Percentiles rank a stretch among this genome's conserved stretches.
Evolutionary conservation across 2,113 vertebrate genomes (phyloP).

Genomic region (Chunga burmeisteri): DNA sequence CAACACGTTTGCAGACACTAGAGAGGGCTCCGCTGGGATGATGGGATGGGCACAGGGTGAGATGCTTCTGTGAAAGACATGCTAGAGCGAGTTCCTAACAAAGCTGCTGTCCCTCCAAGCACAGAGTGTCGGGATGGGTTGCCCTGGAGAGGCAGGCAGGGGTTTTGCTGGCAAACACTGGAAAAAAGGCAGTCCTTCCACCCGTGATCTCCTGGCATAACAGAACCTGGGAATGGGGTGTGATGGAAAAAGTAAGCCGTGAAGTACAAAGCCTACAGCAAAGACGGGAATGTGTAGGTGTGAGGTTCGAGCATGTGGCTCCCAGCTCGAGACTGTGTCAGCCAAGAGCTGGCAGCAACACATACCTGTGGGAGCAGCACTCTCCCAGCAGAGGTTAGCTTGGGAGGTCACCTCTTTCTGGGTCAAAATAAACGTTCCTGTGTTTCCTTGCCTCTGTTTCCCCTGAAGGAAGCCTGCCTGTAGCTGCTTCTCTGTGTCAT

Average conservation of each 20-base stretch:
- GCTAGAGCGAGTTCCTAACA: background rate
- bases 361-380: background rate
- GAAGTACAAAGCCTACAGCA: background rate
- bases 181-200: background rate
- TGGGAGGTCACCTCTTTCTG: background rate
- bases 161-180: background rate
- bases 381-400: background rate
- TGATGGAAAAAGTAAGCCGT: background rate
- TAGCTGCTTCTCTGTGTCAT: background rate
- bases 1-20: background rate
- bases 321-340: background rate
- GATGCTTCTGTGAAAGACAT: accelerated
- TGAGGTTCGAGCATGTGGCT: background rate
- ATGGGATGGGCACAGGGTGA: background rate
- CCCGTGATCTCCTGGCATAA: background rate
- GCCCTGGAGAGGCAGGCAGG: background rate
- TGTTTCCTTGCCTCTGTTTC: background rate
- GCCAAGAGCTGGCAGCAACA: background rate
- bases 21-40: background rate
- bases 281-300: background rate
- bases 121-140: accelerated
- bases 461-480: background rate
- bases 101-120: background rate
- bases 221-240: background rate
- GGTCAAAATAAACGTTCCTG: background rate